Conservation (phyloP, 2,888 invertebrate species). For the Saturnia japonica region DNA sequence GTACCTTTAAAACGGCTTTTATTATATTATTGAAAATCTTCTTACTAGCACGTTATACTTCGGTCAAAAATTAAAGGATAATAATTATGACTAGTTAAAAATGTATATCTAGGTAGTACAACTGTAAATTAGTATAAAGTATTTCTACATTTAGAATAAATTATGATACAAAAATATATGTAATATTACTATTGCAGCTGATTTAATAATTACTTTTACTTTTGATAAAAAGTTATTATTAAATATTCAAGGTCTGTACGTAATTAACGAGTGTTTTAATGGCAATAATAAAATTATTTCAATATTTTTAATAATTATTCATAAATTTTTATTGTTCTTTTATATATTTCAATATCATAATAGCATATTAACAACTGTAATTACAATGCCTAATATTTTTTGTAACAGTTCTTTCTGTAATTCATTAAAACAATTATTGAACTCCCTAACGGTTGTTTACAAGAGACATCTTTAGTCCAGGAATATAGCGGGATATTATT, state of each 20-base stretch:
- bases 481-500: neutral
- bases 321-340: no score
- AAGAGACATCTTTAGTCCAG: neutral
- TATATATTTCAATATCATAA: neutral
- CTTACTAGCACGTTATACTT: no score
- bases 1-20: no score
- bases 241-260: slow-evolving; percentile 1
- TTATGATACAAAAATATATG: neutral
- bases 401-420: no score
- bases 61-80: neutral
- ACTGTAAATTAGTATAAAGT: neutral
- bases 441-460: neutral
- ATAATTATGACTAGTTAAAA: neutral
- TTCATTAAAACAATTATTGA: neutral
- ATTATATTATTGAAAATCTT: no score
- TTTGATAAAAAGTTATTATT: neutral
- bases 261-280: neutral
- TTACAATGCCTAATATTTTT: neutral
- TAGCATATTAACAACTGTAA: neutral
- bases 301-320: neutral
- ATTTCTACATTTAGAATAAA: slow-evolving; percentile 1
- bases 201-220: neutral
- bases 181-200: neutral
- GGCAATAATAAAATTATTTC: neutral
- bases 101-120: neutral